Evolutionary conservation across 2,888 invertebrate species (phyloP).

Genomic region (Periphyllus acericola): DNA sequence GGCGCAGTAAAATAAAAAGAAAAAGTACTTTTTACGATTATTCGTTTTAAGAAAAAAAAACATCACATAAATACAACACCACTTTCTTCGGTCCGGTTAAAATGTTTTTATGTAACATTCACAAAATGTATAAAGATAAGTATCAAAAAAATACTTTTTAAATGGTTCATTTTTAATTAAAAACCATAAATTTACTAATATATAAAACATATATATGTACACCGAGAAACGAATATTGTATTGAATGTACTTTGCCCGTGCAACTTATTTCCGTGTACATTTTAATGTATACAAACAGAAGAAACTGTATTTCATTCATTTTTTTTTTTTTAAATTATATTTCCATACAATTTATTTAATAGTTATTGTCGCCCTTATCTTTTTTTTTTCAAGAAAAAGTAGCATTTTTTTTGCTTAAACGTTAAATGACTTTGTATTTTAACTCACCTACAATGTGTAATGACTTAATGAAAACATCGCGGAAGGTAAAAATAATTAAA

Average conservation of each 20-base stretch:
- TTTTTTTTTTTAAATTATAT: neutral
- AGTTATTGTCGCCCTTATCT: neutral
- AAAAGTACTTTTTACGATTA: constrained; percentile 19
- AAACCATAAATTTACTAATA: constrained; percentile 15
- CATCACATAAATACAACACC: constrained; percentile 11
- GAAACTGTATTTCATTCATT: neutral
- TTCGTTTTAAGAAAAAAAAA: constrained; percentile 25
- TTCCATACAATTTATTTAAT: neutral
- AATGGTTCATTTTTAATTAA: constrained; percentile 33
- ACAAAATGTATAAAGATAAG: constrained; percentile 14
- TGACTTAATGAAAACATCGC: neutral
- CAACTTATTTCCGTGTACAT: neutral
- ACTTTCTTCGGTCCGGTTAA: neutral
- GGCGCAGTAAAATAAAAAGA: neutral
- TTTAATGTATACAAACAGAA: neutral
- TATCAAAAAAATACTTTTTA: constrained; percentile 12
- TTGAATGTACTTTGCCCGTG: neutral
- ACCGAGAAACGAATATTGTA: constrained; percentile 16
- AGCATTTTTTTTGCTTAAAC: neutral
- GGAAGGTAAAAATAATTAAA: neutral
- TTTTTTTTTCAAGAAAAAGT: neutral
- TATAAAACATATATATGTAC: neutral
- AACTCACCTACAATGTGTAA: neutral
- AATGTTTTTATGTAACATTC: constrained; percentile 3
- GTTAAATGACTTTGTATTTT: neutral